Evolutionary conservation across 2,888 invertebrate genomes (phyloP), one percentile per base, ranked within the genome.

Genomic region (Seira ritae): DNA sequence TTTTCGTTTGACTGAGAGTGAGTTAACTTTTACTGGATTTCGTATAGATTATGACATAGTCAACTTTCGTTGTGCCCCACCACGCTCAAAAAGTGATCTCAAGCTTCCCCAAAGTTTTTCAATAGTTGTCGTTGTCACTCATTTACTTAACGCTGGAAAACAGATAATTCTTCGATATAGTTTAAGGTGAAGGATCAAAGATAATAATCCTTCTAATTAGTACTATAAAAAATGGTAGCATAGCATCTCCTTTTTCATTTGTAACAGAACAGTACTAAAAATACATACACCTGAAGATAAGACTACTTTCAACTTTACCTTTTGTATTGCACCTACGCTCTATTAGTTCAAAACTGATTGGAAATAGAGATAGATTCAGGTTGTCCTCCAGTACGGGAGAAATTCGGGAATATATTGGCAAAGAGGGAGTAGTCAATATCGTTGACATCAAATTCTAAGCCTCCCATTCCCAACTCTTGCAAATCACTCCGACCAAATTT

Each of bases 371-470:
- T 88, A 24, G 88, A 87, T 72, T 88, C 87, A 20, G 84, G 86
- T 68, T 87, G 88, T 76, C 71, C 81, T 31, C 31, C 31, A 46
- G 85, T 73, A 42, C 86, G 46, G n/a, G 80, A 83, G 81, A 86
- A 86, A 42, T 86, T 85, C 1, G 89, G 87, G 60, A 88, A 87
- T 67, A 87, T 87, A 42, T 86, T 87, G 65, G 85, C 85, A 83
- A 87, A 88, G 12, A 89, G 69, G n/a, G 87, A 80, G 71, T 88
- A 88, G 65, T 89, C 88, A 79, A 88, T 86, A 80, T 89, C 89
- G 70, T 76, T 85, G 0, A 87, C 84, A 67, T 88, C 87, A 72
- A 88, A 87, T 20, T 83, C 84, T n/a, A 82, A 37, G 31, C 87
- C 87, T 42, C 87, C 87, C 66, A 87, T 84, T n/a, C 89, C 88